Conservation (phyloP, 2,797 vertebrate genomes). For the Alosa sapidissima region DNA sequence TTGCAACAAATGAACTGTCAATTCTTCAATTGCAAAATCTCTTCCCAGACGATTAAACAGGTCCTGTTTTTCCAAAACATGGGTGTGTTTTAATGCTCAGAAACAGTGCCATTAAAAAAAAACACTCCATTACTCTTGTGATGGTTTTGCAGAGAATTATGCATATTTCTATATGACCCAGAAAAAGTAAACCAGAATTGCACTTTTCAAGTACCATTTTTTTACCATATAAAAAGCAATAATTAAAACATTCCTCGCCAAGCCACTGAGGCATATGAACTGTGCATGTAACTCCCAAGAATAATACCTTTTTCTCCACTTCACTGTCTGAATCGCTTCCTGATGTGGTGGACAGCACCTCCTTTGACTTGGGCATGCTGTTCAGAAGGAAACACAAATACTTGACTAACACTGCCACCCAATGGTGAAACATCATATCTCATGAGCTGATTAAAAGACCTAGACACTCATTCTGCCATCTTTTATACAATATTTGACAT, state of each 20-base stretch:
- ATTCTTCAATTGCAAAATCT: constrained; percentile 6
- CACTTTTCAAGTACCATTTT: background rate
- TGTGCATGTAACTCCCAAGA: background rate
- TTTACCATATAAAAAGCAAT: background rate
- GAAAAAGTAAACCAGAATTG: constrained; percentile 12
- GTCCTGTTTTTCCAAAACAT: background rate
- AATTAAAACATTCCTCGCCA: constrained; percentile 14
- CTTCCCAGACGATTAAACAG: background rate
- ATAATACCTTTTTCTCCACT: constrained; percentile 88
- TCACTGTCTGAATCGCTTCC: constrained; percentile 95
- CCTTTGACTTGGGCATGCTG: constrained; percentile 98
- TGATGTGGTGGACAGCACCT: constrained; percentile 91
- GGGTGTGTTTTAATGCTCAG: background rate
- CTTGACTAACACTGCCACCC: constrained; percentile 47
- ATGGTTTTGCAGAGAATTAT: background rate
- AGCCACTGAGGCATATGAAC: constrained; percentile 15
- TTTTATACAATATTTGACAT: background rate
- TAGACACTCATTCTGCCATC: background rate
- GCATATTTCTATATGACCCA: background rate
- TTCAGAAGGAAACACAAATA: constrained; percentile 30
- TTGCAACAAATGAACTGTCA: constrained; percentile 21
- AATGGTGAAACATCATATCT: constrained; percentile 22
- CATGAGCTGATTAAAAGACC: background rate
- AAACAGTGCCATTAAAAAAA: background rate
- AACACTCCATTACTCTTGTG: background rate